Percentiles rank a stretch among this genome's conserved stretches.
These are phyloP conservation scores for Denticeps clupeoides DNA, from an alignment of 2,797 vertebrate genomes.

Conservation along the genomic window DNA sequence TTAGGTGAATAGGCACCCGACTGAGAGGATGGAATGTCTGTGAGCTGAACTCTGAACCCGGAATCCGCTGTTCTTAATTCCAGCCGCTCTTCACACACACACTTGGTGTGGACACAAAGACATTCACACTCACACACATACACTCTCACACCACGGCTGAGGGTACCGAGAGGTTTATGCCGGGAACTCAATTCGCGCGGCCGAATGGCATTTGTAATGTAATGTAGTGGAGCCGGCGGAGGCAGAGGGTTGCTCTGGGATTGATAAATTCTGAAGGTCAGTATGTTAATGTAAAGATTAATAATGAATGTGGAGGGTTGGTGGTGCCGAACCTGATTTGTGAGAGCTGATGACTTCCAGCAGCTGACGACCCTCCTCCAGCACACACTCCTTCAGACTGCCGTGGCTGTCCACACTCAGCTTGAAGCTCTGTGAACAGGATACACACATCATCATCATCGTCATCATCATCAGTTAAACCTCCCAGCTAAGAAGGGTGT, in stretches of 20 bases:
- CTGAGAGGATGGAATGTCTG: constrained; percentile 20
- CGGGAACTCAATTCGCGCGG: constrained; percentile 29
- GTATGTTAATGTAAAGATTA: constrained; percentile 92
- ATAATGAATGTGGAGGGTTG: constrained; percentile 77
- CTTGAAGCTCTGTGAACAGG: constrained; percentile 77
- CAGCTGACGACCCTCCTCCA: constrained; percentile 82
- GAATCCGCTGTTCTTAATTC: constrained; percentile 39
- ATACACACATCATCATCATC: too few species aligned
- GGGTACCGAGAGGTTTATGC: constrained; percentile 19
- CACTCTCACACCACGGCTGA: not conserved
- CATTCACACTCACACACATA: not conserved
- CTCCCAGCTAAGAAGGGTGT: too few species aligned
- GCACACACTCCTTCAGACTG: constrained; percentile 78
- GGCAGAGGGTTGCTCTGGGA: constrained; percentile 66
- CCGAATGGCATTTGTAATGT: constrained; percentile 15
- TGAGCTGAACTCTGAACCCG: constrained; percentile 34
- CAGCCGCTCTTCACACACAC: not conserved
- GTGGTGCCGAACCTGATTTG: constrained; percentile 83
- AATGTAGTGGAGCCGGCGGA: constrained; percentile 35
- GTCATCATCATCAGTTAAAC: too few species aligned
- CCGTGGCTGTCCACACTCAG: constrained; percentile 79
- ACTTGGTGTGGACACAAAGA: not conserved
- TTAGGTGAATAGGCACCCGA: constrained; percentile 31
- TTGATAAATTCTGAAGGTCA: constrained; percentile 88
- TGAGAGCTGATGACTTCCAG: constrained; percentile 82